Evolutionary conservation across 2,888 invertebrate genomes (phyloP), one percentile per base, ranked within the genome.

Genomic region (Bembecia ichneumoniformis): DNA sequence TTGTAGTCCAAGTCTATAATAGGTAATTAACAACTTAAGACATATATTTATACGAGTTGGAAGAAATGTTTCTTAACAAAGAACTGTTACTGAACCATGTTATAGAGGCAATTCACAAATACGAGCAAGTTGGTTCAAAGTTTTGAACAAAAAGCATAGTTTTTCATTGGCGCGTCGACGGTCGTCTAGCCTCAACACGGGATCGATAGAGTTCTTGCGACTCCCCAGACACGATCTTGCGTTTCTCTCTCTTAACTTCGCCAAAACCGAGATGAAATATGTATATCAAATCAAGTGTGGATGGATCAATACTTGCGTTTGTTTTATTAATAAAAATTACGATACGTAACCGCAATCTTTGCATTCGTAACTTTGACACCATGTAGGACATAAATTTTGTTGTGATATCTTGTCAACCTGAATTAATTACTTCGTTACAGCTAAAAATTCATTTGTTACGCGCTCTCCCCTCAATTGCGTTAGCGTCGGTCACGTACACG

Each of bases 121-220:
- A 40, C 40, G 3, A 40, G 10, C 40, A 40, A 11, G 13, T 40
- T 40, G 54, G 56, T 54, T 63, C 58, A 63, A 59, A 62, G 62
- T 68, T 66, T 55, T 52, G 58, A 63, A 66, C 66, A 76, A 77
- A 78, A 75, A 76, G 70, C 67, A 75, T 78, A 78, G 79, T 79
- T 82, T 81, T 82, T 77, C 75, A 71, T 71, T 66, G 76, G 66
- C 79, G 74, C 79, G 73, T 64, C 68, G 82, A 80, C 82, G 80
- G 73, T 64, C 68, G 82, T 80, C 82, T 81, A 66, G 77, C 71
- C 56, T 63, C 68, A 58, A 66, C 64, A 56, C 55, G 60, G 68
- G 76, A 82, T 84, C 84, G 77, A 83, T 84, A 77, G 51, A 51
- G 52, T 55, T 62, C 11, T 14, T 40, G 40, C 40, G 14, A 40